Conservation (phyloP, 2,797 vertebrate genomes). For the Lepus oiostolus region DNA sequence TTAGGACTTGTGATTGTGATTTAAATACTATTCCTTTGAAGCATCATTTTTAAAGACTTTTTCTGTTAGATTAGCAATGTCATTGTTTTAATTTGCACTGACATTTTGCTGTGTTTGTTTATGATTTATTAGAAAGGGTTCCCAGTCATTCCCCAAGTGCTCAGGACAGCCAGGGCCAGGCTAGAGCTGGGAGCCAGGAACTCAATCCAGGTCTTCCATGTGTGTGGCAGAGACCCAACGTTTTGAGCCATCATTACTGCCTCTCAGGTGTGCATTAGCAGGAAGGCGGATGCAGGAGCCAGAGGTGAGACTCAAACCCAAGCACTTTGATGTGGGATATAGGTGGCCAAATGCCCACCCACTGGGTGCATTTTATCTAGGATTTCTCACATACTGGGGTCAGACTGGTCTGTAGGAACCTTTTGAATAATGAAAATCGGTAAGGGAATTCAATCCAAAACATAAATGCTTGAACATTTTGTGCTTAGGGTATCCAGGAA, state of each 20-base stretch:
- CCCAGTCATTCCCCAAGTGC: too few relatives aligned
- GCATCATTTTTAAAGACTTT: slow-evolving; percentile 10
- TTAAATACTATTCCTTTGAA: background rate
- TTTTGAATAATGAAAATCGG: background rate
- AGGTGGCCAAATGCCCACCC: too few relatives aligned
- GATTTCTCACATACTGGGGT: background rate
- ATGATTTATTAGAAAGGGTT: too few relatives aligned
- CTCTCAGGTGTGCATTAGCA: too few relatives aligned
- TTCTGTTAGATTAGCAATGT: background rate
- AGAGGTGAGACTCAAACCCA: too few relatives aligned
- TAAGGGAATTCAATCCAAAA: background rate
- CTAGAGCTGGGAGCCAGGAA: too few relatives aligned
- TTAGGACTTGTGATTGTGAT: background rate
- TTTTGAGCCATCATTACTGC: too few relatives aligned
- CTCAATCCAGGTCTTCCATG: too few relatives aligned
- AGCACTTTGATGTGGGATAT: too few relatives aligned
- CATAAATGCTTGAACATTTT: slow-evolving; percentile 1
- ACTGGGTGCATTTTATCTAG: background rate
- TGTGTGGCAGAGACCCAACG: too few relatives aligned
- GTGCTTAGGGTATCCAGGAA: background rate
- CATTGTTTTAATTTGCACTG: slow-evolving; percentile 18
- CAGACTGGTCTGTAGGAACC: background rate
- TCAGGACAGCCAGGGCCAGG: too few relatives aligned
- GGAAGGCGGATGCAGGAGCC: too few relatives aligned
- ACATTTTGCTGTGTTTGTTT: background rate